These are phyloP conservation scores for Ommatoiulus sabulosus DNA, from an alignment of 2,888 invertebrate species.

Conservation along the genomic window DNA sequence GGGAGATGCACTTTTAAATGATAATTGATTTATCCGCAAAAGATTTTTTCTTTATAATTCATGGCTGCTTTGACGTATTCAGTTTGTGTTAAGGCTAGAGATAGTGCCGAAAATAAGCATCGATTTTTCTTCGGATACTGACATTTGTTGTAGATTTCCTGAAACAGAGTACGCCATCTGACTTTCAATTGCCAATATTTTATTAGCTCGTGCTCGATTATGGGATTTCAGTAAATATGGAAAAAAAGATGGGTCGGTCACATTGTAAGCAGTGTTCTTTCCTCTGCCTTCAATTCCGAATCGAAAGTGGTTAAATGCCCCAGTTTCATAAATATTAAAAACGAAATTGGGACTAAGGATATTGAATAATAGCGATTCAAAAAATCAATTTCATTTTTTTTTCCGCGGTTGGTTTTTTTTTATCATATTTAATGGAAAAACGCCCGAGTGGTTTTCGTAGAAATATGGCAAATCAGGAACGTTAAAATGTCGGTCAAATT, in stretches of 20 bases:
- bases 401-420: background rate
- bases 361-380: background rate
- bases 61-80: too few relatives aligned
- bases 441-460: background rate
- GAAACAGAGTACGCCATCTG: background rate
- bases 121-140: background rate
- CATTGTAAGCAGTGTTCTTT: background rate
- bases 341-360: background rate
- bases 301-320: background rate
- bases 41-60: too few relatives aligned
- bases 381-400: conserved; percentile 13
- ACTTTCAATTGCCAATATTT: background rate
- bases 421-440: background rate
- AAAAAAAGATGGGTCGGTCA: background rate
- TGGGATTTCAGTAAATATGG: background rate
- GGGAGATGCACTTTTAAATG: too few relatives aligned
- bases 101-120: background rate
- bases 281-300: background rate
- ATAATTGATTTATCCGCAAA: too few relatives aligned
- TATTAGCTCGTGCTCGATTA: background rate
- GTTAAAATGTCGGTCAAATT: background rate
- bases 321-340: background rate
- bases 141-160: background rate
- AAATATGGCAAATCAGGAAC: background rate
- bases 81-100: too few relatives aligned